Conservation (phyloP, 2,888 invertebrate genomes). For the Arge pagana region DNA sequence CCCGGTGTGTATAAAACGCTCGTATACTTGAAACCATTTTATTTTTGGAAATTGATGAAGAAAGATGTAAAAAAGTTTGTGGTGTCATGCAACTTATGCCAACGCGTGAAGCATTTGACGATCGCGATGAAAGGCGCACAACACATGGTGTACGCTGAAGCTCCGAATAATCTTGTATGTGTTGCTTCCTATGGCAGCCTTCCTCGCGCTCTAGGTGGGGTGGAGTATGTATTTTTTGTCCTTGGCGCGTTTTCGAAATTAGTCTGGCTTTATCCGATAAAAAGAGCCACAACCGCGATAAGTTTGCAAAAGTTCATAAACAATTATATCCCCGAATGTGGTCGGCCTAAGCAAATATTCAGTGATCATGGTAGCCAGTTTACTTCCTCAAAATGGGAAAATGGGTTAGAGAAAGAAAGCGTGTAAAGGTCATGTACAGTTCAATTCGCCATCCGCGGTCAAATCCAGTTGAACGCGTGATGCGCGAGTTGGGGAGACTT, state of each 20-base stretch:
- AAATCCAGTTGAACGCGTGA: conserved; percentile 6
- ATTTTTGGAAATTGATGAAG: conserved; percentile 16
- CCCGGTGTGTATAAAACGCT: conserved; percentile 22
- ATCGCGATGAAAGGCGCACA: conserved; percentile 10
- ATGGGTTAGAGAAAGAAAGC: not conserved
- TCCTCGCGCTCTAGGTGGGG: too few relatives aligned
- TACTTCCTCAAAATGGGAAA: conserved; percentile 12
- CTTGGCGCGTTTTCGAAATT: too few relatives aligned
- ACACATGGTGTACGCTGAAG: not conserved
- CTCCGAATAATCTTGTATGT: conserved; percentile 9
- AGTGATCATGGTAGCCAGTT: too few relatives aligned
- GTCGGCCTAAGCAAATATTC: too few relatives aligned
- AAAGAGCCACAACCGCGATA: too few relatives aligned
- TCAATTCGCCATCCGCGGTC: too few relatives aligned
- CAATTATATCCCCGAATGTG: too few relatives aligned
- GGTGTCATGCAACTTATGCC: conserved; percentile 22
- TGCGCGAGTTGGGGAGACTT: conserved; percentile 11
- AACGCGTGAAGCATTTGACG: conserved; percentile 13
- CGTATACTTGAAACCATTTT: conserved; percentile 13
- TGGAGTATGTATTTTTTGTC: too few relatives aligned
- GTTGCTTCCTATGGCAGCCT: too few relatives aligned
- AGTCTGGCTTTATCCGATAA: too few relatives aligned
- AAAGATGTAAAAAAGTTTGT: conserved; percentile 16
- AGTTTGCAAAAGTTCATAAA: too few relatives aligned
- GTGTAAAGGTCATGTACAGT: too few relatives aligned